Conservation (phyloP, 2,797 vertebrate species). For the Premnoplex brunnescens region DNA sequence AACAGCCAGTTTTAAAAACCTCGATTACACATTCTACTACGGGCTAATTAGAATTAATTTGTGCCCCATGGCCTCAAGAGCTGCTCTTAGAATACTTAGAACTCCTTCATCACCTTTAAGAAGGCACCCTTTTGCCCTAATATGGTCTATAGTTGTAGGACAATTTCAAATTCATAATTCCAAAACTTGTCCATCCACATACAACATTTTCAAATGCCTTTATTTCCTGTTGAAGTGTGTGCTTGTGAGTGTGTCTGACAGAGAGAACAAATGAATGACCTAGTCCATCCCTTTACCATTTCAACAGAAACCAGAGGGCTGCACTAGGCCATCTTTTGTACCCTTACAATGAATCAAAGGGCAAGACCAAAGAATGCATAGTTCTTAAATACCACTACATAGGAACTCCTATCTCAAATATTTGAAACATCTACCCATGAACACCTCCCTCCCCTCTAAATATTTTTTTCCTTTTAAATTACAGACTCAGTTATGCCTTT, state of each 20-base stretch:
- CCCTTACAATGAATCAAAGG: background rate
- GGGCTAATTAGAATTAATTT: constrained; percentile 34
- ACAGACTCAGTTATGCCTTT: background rate
- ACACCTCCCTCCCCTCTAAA: rapidly evolving
- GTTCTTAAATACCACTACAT: background rate
- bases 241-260: background rate
- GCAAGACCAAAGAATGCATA: background rate
- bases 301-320: background rate
- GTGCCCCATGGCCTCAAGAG: background rate
- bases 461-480: background rate
- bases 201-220: background rate
- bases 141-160: background rate
- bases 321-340: background rate
- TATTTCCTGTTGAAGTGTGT: background rate
- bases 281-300: background rate
- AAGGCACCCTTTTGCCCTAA: background rate
- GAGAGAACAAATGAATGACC: background rate
- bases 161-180: background rate
- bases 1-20: constrained; percentile 17
- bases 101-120: background rate
- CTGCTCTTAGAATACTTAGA: background rate
- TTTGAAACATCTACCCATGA: background rate
- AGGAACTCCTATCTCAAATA: background rate
- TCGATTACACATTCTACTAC: constrained; percentile 16
- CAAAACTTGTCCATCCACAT: background rate